Percentiles rank a stretch among this genome's conserved stretches.
phyloP scores from a whole-genome alignment of 2,797 vertebrate genomes.

The Rallus crepitans region DNA sequence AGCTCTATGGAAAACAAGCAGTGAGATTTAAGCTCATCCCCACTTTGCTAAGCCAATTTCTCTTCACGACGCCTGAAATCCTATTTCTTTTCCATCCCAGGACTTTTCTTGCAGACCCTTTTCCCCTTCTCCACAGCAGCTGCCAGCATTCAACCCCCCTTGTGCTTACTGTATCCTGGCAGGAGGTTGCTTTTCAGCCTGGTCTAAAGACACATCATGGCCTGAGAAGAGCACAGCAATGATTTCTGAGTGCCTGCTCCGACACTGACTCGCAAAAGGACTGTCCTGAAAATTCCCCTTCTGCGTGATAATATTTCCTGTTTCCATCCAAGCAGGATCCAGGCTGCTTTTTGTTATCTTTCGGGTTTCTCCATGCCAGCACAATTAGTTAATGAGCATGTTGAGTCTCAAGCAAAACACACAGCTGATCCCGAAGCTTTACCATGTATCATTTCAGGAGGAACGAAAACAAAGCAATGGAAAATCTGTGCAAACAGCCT shows the following conservation, averaged over 20 bases:
- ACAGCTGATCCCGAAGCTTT: neutral
- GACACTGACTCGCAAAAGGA: rapidly evolving
- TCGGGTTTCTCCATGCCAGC: neutral
- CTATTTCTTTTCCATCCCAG: neutral
- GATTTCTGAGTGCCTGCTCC: neutral
- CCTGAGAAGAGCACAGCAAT: neutral
- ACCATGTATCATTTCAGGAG: neutral
- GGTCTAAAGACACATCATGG: neutral
- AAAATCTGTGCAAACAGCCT: neutral
- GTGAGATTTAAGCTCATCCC: neutral
- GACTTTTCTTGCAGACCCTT: neutral
- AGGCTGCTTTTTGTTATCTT: neutral
- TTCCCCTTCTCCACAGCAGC: neutral
- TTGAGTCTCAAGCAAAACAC: conserved; percentile 4
- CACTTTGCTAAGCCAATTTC: neutral
- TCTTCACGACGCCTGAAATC: neutral
- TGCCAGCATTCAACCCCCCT: neutral
- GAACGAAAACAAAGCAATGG: neutral
- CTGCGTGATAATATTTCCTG: neutral
- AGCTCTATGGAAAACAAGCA: neutral
- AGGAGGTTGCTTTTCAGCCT: neutral
- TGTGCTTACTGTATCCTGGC: neutral
- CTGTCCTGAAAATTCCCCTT: conserved; percentile 3
- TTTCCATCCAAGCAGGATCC: neutral
- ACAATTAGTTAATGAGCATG: conserved; percentile 14